Evolutionary conservation across 2,797 vertebrate genomes (phyloP).

Genomic region (Chelon auratus): DNA sequence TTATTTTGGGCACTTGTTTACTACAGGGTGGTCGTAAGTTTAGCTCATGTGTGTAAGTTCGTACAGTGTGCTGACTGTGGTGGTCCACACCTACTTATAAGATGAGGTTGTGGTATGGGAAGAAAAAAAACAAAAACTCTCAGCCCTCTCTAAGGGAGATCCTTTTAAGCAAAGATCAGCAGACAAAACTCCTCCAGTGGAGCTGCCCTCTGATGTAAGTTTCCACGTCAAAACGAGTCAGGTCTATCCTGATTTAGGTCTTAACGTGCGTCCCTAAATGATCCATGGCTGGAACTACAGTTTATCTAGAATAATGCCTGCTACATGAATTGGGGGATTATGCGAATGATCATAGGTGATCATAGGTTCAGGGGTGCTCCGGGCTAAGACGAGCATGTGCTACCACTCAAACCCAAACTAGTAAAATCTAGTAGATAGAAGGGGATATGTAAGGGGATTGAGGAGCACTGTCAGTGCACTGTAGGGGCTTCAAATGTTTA

Average conservation of each 20-base stretch:
- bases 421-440: too few species aligned
- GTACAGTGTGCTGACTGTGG: not conserved
- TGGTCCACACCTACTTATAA: not conserved
- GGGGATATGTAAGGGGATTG: too few species aligned
- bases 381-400: too few species aligned
- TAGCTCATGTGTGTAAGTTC: not conserved
- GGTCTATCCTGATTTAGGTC: not conserved
- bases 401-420: too few species aligned
- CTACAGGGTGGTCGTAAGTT: not conserved
- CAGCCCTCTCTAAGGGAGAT: not conserved
- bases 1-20: constrained; percentile 10
- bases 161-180: constrained; percentile 2
- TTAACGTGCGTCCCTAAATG: not conserved
- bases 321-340: too few species aligned
- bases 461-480: too few species aligned
- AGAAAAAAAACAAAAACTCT: not conserved
- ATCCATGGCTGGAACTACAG: not conserved
- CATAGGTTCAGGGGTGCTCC: too few species aligned
- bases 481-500: too few species aligned
- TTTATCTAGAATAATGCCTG: not conserved
- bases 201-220: too few species aligned
- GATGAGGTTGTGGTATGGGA: not conserved
- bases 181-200: not conserved
- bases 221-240: not conserved
- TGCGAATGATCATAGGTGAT: too few species aligned